phyloP scores from a whole-genome alignment of 1,140 invertebrate genomes.

The Drosophila carrolli region DNA sequence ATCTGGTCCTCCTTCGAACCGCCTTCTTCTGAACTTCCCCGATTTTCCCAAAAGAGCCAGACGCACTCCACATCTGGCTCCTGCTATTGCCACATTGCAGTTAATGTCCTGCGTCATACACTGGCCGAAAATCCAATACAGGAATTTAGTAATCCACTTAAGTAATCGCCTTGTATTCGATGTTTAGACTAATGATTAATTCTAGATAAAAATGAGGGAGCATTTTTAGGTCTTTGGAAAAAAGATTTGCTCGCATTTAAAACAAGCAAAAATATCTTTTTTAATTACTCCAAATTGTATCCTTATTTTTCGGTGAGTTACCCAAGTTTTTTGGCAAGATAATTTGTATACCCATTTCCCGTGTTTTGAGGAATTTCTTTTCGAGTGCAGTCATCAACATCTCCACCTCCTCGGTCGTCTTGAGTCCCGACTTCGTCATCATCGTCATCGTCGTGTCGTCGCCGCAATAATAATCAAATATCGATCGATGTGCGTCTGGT shows the following conservation, averaged over 20 bases:
- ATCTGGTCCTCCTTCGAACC: slow-evolving; percentile 46
- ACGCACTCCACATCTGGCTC: slow-evolving; percentile 21
- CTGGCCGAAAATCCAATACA: background rate
- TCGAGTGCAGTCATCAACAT: slow-evolving; percentile 13
- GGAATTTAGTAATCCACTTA: no score
- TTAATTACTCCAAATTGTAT: no score
- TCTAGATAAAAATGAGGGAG: no score
- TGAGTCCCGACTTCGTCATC: slow-evolving; percentile 50
- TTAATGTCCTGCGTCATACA: slow-evolving; percentile 52
- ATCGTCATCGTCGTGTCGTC: slow-evolving; percentile 40
- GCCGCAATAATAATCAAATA: slow-evolving; percentile 83
- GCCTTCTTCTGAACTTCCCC: background rate
- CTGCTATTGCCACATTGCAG: slow-evolving; percentile 26
- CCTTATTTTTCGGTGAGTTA: no score
- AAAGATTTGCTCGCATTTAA: no score
- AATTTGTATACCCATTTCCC: background rate
- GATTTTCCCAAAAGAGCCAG: slow-evolving; percentile 8
- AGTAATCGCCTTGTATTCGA: no score
- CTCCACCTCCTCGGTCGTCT: slow-evolving; percentile 50
- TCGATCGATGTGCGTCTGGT: slow-evolving; percentile 83
- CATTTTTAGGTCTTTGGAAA: no score
- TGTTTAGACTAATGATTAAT: no score
- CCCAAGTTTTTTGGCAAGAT: no score
- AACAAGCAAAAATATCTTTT: no score
- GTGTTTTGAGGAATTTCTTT: background rate